Evolutionary conservation across 2,888 invertebrate genomes (phyloP), one percentile per base, ranked within the genome.

Genomic region (Keiferia lycopersicella): DNA sequence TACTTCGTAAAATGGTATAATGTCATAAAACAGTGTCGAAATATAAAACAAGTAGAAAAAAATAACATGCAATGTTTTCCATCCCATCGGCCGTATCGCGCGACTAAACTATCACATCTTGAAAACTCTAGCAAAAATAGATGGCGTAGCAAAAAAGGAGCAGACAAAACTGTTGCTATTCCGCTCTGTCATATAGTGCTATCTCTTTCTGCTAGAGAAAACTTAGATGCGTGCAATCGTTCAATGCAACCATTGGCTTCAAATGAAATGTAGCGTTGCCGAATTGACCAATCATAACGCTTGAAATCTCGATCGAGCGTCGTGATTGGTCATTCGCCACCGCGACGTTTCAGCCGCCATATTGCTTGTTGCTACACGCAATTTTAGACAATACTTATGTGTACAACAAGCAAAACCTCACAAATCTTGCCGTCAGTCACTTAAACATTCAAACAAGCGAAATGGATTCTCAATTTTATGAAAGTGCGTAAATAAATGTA

Each of bases 321-420:
- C 8, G 34, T 34, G 34, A 34, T 34, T 34, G 34, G 34, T 34
- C 34, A 8, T 34, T 34, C 34, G 34, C 7, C 8, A 34, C 10
- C 34, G 6, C 4, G 1, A 34, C 34, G 10, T 34, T 34, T 34
- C 34, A 4, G 34, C 45, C 45, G 56, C 38, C 53, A 10, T 41
- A 53, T 53, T 38, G 62, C 62, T 56, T 38, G 62, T 26, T 20
- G 50, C 16, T 51, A 39, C 62, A 62, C 62, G 38, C 58, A 58
- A 62, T 18, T 61, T 39, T 38, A 62, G 62, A 62, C 62, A 62
- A 62, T 62, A 62, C 34, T 22, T 18, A 51, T 50, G 38, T 62
- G 62, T 38, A 38, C 51, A 38, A 62, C 62, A 51, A 62, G 62
- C 62, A 38, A 51, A 11, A 62, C 62, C n/a, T 20, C 20, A 12